Evolutionary conservation across 2,797 vertebrate genomes (phyloP), one percentile per base, ranked within the genome.

Genomic region (Poecilia gillii): DNA sequence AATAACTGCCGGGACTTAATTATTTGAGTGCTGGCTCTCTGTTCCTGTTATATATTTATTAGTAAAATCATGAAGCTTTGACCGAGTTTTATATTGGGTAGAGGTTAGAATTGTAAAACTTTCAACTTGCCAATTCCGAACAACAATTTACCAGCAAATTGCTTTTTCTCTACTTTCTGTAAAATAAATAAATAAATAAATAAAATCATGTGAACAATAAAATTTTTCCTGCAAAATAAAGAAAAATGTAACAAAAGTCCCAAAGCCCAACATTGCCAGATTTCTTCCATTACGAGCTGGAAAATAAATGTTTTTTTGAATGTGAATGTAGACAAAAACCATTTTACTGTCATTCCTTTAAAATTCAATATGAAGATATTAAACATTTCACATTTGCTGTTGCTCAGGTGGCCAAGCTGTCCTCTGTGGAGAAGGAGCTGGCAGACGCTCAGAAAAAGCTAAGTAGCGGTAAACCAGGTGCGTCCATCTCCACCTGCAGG

Each of bases 351-450:
- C 11, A 28, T 31, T 31, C 13, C 55, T 53, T 53, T n/a, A 14
- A 14, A 59, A 59, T 13, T 59, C 9, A 14, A 31, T 59, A 2
- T 31, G 25, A 31, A 31, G 57, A 16, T 5, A 33, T 31, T 62
- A 16, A 62, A 62, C 14, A 14, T 31, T 62, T 4, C 13, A 4
- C 14, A 28, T 46, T 75, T 66, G 25, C n/a, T n/a, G 33, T 59
- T 70, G 51, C 74, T 0, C 64, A 99, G 98, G 94, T 98, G 84
- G 90, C 85, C 88, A 99, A 98, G 89, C 93, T 99, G 86, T 95
- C 96, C 3, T 93, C 93, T 83, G 96, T 97, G 91, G 97, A 99
- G 93, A 97, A 91, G 80, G 97, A 99, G 79, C 94, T 99, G 76
- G 89, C 93, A 72, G 97, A 97, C 47, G 96, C 97, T 49, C 97